A percentile compares a stretch with the other conserved stretches of the same genome.
phyloP scores from a whole-genome alignment of 2,797 vertebrate genomes.

The Cyclura pinguis region DNA sequence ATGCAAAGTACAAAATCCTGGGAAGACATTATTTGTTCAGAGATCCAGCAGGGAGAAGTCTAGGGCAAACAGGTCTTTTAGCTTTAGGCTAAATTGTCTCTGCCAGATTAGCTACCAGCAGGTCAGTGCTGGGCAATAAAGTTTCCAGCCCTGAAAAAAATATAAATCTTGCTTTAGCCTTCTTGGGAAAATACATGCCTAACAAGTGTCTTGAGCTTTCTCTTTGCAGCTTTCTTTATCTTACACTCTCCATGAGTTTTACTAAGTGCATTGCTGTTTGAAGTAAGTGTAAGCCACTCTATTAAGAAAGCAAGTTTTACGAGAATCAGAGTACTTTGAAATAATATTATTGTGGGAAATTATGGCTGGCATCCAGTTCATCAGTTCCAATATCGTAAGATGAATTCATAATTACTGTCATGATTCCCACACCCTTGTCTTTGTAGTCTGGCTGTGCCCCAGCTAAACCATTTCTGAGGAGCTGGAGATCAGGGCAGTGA shows the following conservation, averaged over 20 bases:
- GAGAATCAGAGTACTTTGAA: background rate
- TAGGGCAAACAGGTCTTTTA: constrained; percentile 49
- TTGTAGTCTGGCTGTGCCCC: no score
- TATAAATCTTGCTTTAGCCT: constrained; percentile 22
- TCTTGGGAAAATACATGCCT: constrained; percentile 7
- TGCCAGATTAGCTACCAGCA: constrained; percentile 10
- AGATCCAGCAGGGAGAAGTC: constrained; percentile 54
- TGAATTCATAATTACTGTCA: no score
- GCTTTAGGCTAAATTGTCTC: constrained; percentile 23
- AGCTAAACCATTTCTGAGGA: no score
- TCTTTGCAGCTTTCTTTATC: background rate
- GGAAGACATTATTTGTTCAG: constrained; percentile 50
- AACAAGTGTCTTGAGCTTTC: constrained; percentile 14
- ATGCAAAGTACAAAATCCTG: constrained; percentile 64
- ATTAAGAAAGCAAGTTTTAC: background rate
- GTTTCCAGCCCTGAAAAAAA: constrained; percentile 3
- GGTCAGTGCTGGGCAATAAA: constrained; percentile 34
- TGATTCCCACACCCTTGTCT: no score
- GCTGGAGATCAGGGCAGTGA: no score
- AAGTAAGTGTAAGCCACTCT: background rate
- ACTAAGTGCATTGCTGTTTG: background rate
- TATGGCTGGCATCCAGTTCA: no score
- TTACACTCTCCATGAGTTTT: background rate
- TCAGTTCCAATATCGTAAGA: no score
- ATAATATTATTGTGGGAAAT: background rate